Evolutionary conservation across 2,113 vertebrate genomes (phyloP).

Genomic region (Propithecus coquereli): DNA sequence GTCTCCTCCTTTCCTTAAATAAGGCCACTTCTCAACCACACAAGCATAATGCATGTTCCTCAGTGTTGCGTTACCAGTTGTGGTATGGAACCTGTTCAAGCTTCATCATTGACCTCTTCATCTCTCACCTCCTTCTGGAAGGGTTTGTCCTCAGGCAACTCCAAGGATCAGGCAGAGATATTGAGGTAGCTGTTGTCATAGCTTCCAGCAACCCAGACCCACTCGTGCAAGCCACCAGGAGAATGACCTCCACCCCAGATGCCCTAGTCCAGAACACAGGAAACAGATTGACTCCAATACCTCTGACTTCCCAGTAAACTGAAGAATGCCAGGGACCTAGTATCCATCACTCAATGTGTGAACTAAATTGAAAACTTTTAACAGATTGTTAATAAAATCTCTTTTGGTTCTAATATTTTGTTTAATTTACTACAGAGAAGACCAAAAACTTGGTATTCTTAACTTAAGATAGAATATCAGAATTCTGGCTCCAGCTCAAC

Average conservation of each 20-base stretch:
- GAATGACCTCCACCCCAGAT: neutral
- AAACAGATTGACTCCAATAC: neutral
- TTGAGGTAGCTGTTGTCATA: neutral
- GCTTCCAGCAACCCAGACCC: neutral
- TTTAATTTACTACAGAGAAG: neutral
- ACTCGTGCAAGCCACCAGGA: neutral
- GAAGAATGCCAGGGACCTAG: neutral
- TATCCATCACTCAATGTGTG: neutral
- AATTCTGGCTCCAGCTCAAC: neutral
- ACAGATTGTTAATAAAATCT: neutral
- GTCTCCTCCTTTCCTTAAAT: neutral
- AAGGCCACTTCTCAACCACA: neutral
- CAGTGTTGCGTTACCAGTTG: too few species aligned
- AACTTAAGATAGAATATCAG: neutral
- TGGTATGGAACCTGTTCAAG: neutral
- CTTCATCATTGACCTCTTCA: neutral
- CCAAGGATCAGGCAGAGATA: neutral
- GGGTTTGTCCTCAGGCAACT: neutral
- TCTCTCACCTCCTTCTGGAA: neutral
- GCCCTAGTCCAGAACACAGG: neutral
- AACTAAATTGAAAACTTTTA: neutral
- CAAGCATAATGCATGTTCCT: neutral
- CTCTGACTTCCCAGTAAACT: neutral
- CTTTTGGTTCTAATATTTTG: neutral
- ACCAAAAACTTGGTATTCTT: neutral